Evolutionary conservation across 2,888 invertebrate genomes (phyloP).

Genomic region (Megamerina dolium): DNA sequence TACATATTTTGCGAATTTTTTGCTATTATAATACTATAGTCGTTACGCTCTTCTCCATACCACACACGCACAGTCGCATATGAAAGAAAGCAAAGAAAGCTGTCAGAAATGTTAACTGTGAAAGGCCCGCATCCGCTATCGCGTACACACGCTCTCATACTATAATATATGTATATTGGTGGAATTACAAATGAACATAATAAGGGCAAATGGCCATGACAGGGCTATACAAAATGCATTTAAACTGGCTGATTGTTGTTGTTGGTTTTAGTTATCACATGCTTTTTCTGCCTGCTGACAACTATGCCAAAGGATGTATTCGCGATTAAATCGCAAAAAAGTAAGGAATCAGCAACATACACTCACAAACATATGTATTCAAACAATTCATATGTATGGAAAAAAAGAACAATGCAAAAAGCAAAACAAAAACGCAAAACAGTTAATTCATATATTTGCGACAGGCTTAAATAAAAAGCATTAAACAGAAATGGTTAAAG

Average conservation of each 20-base stretch:
- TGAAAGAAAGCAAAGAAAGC: conserved; percentile 15
- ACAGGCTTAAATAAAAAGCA: too few species aligned
- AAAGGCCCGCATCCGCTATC: too few species aligned
- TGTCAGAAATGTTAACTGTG: conserved; percentile 20
- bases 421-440: too few species aligned
- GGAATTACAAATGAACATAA: conserved; percentile 18
- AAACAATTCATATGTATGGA: neutral
- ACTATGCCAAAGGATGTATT: conserved; percentile 10
- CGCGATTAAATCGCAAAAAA: conserved; percentile 8
- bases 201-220: conserved; percentile 29
- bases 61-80: too few species aligned
- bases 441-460: too few species aligned
- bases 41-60: too few species aligned
- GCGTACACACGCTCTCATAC: too few species aligned
- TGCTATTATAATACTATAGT: too few species aligned
- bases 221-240: too few species aligned
- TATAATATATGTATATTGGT: too few species aligned
- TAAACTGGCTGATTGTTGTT: conserved; percentile 6
- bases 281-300: conserved; percentile 9
- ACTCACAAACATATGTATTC: neutral
- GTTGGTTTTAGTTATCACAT: neutral
- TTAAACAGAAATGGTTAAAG: too few species aligned
- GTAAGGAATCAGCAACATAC: conserved; percentile 9
- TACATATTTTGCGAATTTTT: too few species aligned
- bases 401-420: neutral